Evolutionary conservation across 1,140 invertebrate species (phyloP).

Genomic region (Bombus picipes): DNA sequence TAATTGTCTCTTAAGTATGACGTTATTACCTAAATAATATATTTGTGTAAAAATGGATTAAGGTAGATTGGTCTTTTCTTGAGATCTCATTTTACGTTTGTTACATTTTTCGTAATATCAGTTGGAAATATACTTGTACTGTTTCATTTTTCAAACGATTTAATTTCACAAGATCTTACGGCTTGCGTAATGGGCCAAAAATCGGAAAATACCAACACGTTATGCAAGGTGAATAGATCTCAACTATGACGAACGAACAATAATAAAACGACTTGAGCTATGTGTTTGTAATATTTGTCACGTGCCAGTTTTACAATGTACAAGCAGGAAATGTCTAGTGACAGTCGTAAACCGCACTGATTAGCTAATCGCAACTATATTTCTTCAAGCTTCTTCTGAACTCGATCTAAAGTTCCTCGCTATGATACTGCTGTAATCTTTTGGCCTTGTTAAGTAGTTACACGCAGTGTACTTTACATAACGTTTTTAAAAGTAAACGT

Average conservation of each 20-base stretch:
- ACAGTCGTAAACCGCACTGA: background rate
- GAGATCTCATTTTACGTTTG: background rate
- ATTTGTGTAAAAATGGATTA: background rate
- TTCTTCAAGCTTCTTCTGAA: background rate
- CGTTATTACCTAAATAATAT: background rate
- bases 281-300: constrained; percentile 3
- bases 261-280: background rate
- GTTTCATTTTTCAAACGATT: too few species aligned
- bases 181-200: background rate
- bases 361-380: constrained; percentile 11
- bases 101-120: too few species aligned
- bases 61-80: too few species aligned
- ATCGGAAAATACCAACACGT: background rate
- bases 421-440: background rate
- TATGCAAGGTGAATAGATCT: background rate
- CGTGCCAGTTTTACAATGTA: background rate
- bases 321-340: background rate
- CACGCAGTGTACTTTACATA: constrained; percentile 1
- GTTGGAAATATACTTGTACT: too few species aligned
- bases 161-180: background rate
- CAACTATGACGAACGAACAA: too few species aligned
- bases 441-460: background rate
- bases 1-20: background rate
- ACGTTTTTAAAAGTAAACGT: background rate
- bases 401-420: background rate